A percentile compares a stretch with the other conserved stretches of the same genome.
Conservation (phyloP, 2,113 vertebrate species). For the Aplodontia rufa region DNA sequence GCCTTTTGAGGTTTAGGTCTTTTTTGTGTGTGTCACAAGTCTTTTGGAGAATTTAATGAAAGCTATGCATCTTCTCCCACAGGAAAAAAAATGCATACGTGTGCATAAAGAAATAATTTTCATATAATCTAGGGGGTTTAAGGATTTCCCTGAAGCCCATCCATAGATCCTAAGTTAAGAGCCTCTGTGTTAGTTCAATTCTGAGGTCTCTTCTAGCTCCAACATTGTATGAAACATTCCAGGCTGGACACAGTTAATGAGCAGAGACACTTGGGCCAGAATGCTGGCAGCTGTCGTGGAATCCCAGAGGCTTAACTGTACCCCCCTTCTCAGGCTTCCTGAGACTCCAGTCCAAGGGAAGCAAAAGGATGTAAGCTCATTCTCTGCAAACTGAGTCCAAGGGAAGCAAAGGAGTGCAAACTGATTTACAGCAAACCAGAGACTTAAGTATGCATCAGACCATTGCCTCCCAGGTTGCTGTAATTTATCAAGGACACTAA, state of each 20-base stretch:
- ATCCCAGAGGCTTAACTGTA: slow-evolving; percentile 80
- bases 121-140: background rate
- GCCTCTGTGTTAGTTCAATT: slow-evolving; percentile 44
- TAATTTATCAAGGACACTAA: slow-evolving; percentile 58
- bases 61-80: background rate
- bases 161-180: slow-evolving; percentile 22
- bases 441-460: slow-evolving; percentile 54
- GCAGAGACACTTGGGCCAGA: slow-evolving; percentile 65
- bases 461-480: slow-evolving; percentile 54
- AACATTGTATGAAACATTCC: slow-evolving; percentile 71
- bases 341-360: slow-evolving; percentile 75
- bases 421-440: slow-evolving; percentile 69
- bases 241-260: slow-evolving; percentile 76
- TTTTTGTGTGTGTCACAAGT: slow-evolving; percentile 1
- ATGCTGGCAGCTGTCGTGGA: slow-evolving; percentile 76
- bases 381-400: slow-evolving; percentile 67
- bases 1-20: background rate
- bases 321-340: slow-evolving; percentile 74
- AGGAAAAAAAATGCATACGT: background rate
- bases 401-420: slow-evolving; percentile 70
- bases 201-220: slow-evolving; percentile 43
- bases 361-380: slow-evolving; percentile 77
- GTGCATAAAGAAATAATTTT: slow-evolving; percentile 8
- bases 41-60: slow-evolving; percentile 39
- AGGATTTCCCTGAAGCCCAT: slow-evolving; percentile 22